phyloP scores from a whole-genome alignment of 2,888 invertebrate genomes.

The Morpho achilles region DNA sequence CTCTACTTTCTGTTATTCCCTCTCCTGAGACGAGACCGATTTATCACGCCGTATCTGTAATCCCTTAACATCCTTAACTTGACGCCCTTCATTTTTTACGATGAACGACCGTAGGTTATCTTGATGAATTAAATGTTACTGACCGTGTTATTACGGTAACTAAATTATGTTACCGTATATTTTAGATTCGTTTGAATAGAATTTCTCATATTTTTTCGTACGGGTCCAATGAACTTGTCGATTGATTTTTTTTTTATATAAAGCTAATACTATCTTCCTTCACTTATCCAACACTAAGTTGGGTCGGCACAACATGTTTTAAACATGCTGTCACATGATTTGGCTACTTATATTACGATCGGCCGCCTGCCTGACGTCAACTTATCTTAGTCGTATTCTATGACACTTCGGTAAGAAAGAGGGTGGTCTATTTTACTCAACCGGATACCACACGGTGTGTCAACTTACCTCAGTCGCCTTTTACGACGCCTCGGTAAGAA shows the following conservation, averaged over 20 bases:
- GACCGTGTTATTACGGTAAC: slow-evolving; percentile 15
- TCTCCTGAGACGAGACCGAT: slow-evolving; percentile 65
- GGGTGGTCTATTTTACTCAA: too few species aligned
- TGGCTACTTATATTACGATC: too few species aligned
- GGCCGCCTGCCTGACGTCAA: too few species aligned
- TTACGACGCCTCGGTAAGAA: too few species aligned
- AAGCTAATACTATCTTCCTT: too few species aligned
- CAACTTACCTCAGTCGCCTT: too few species aligned
- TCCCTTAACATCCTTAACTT: slow-evolving; percentile 26
- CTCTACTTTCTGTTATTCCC: slow-evolving; percentile 69
- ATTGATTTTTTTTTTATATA: background rate
- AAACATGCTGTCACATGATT: too few species aligned
- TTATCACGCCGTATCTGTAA: slow-evolving; percentile 55
- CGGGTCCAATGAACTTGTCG: background rate
- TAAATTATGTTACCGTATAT: slow-evolving; percentile 10
- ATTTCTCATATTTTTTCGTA: slow-evolving; percentile 2
- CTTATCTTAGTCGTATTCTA: too few species aligned
- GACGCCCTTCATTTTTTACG: slow-evolving; percentile 21
- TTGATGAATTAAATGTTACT: slow-evolving; percentile 7
- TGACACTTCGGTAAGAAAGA: too few species aligned
- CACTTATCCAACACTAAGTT: too few species aligned
- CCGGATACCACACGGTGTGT: too few species aligned
- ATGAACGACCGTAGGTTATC: slow-evolving; percentile 3
- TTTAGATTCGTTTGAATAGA: background rate
- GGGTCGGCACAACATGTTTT: too few species aligned